phyloP scores from a whole-genome alignment of 2,888 invertebrate species.

The Drosophila aldrichi region DNA sequence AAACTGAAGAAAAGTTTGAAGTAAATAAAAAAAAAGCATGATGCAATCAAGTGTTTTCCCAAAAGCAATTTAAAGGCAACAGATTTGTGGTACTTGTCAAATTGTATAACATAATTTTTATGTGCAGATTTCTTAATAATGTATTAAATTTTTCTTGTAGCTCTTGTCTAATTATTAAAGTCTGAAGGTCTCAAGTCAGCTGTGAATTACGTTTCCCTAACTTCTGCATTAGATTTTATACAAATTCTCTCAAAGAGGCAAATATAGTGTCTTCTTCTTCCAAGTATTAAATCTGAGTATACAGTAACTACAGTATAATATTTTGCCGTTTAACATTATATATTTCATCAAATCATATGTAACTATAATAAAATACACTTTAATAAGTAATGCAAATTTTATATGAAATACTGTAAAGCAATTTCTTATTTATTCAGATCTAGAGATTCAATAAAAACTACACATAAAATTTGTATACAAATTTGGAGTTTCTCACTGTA shows the following conservation, averaged over 20 bases:
- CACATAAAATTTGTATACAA: slow-evolving; percentile 3
- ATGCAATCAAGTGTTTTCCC: not conserved
- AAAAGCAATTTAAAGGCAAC: not conserved
- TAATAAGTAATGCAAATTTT: not conserved
- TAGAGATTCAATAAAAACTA: not conserved
- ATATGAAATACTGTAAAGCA: not conserved
- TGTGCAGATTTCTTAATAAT: not conserved
- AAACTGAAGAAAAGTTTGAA: slow-evolving; percentile 1
- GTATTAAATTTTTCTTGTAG: too few relatives aligned
- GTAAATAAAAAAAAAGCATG: not conserved
- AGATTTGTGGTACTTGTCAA: not conserved
- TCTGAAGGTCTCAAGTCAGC: too few relatives aligned
- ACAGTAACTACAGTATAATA: not conserved
- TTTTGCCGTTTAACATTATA: not conserved
- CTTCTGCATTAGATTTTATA: too few relatives aligned
- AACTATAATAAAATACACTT: not conserved
- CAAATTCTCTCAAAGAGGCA: too few relatives aligned
- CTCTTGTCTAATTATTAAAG: too few relatives aligned
- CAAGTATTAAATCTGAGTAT: too few relatives aligned
- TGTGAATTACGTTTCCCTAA: too few relatives aligned
- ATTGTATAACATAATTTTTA: not conserved
- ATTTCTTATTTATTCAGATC: not conserved
- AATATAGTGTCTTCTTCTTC: too few relatives aligned
- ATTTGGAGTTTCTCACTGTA: not conserved
- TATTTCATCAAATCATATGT: not conserved